Base-by-base conservation (phyloP, 1,140 invertebrate genomes). In the Drosophila navojoa region DNA sequence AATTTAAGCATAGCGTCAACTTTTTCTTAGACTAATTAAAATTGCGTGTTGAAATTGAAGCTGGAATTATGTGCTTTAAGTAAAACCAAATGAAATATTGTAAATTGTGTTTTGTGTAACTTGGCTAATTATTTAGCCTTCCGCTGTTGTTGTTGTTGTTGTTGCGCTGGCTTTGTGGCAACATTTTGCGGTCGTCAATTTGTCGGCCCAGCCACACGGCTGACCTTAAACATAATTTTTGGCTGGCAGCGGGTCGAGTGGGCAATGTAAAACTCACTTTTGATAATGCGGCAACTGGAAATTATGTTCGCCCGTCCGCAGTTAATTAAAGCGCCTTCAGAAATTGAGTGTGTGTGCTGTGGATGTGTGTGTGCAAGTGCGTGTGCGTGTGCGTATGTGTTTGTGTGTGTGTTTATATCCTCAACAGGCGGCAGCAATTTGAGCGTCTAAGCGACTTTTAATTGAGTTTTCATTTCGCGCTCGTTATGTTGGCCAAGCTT, bases 381-480 rank as follows among this genome's bases (percentile, higher is more conserved):
- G 13, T 15, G 13, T 15, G 13, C 6, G 0, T 22, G 19, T 22
- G 19, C 4, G 0, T 15, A 0, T 16, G 15, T 45, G 42, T 16
- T 0, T 15, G 42, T 44, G 42, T 45, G 42, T 45, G 15, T 45
- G 15, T 45, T 6, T 45, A 49, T 50, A 13, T 19, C 11, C 27
- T 45, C 50, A 69, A 68, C 57, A 54, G 55, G 64, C 49, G 50
- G 68, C 63, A 52, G 55, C 70, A 79, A 71, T 72, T 81, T 69
- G 70, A 60, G 49, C 64, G 79, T 60, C 66, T 84, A 89, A 84
- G 85, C 85, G 84, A 80, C 77, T 89, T 89, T 84, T 89, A 89
- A 89, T 89, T 89, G 84, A 89, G 84, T 89, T 89, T 75, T 71
- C 85, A 76, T 80, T 80, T 77, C 52, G 53, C 35, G 52, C 45